Evolutionary conservation across 2,888 invertebrate genomes (phyloP).

Genomic region (Alviniconcha strummeri): DNA sequence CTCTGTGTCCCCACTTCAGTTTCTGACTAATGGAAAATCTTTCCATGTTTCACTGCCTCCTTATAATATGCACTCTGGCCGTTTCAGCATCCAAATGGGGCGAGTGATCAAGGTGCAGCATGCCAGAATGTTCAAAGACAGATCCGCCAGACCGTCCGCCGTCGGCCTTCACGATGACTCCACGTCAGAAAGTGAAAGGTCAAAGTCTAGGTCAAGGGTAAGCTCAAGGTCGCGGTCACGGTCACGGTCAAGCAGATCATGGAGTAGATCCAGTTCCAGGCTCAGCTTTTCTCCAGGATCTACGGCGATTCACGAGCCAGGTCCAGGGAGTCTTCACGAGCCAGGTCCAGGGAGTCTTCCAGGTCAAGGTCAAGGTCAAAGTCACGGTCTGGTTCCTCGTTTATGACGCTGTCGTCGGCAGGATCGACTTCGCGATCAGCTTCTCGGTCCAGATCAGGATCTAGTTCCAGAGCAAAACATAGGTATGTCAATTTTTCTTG

Average conservation of each 20-base stretch:
- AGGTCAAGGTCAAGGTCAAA: conserved; percentile 16
- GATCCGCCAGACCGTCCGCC: neutral
- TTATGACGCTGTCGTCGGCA: neutral
- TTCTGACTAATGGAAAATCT: neutral
- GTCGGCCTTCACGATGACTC: neutral
- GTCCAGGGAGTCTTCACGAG: conserved; percentile 10
- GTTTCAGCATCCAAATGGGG: neutral
- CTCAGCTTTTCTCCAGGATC: conserved; percentile 13
- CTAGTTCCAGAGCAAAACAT: neutral
- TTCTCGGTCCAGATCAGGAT: conserved; percentile 9
- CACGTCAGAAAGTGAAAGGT: neutral
- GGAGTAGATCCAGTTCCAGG: conserved; percentile 25
- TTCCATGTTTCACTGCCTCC: neutral
- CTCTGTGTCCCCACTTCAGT: neutral
- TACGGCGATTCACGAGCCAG: conserved; percentile 17
- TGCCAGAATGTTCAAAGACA: conserved; percentile 27
- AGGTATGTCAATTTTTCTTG: neutral
- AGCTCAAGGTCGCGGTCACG: conserved; percentile 6
- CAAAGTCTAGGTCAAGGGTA: conserved; percentile 3
- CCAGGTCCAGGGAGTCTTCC: conserved; percentile 7
- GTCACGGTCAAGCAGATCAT: neutral
- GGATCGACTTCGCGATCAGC: neutral
- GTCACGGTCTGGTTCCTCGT: conserved; percentile 9
- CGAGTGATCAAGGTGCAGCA: conserved; percentile 32
- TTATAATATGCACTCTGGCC: neutral